Percentiles rank a stretch among this genome's conserved stretches.
Conservation (phyloP, 2,888 invertebrate genomes). For the Trichogramma dendrolimi region DNA sequence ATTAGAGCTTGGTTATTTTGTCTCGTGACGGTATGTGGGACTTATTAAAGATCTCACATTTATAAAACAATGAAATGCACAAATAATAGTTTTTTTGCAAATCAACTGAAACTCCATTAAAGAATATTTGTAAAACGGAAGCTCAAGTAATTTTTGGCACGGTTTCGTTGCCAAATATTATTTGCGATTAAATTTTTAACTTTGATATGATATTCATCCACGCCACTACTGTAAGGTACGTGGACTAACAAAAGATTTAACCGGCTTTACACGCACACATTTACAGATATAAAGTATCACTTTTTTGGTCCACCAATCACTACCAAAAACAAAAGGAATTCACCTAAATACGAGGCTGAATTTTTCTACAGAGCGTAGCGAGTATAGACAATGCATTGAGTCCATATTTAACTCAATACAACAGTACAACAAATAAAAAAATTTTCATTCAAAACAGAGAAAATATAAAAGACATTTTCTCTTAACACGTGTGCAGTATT, state of each 20-base stretch:
- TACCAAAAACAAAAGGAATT: conserved; percentile 31
- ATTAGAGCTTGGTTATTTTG: conserved; percentile 63
- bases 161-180: too few species aligned
- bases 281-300: neutral
- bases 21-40: conserved; percentile 48
- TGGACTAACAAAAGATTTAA: too few species aligned
- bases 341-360: conserved; percentile 2
- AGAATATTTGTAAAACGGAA: neutral
- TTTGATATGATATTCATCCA: too few species aligned
- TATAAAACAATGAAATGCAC: conserved; percentile 6
- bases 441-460: too few species aligned
- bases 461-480: too few species aligned
- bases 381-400: too few species aligned
- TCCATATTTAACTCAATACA: too few species aligned
- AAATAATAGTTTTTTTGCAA: conserved; percentile 14
- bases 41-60: conserved; percentile 29
- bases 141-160: neutral
- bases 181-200: too few species aligned
- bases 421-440: too few species aligned
- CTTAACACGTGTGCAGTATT: conserved; percentile 26
- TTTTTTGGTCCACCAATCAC: conserved; percentile 39
- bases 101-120: neutral
- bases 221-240: too few species aligned
- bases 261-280: too few species aligned
- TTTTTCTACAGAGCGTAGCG: neutral